Evolutionary conservation across 2,797 vertebrate species (phyloP).

Genomic region (Sebastes elongatus): DNA sequence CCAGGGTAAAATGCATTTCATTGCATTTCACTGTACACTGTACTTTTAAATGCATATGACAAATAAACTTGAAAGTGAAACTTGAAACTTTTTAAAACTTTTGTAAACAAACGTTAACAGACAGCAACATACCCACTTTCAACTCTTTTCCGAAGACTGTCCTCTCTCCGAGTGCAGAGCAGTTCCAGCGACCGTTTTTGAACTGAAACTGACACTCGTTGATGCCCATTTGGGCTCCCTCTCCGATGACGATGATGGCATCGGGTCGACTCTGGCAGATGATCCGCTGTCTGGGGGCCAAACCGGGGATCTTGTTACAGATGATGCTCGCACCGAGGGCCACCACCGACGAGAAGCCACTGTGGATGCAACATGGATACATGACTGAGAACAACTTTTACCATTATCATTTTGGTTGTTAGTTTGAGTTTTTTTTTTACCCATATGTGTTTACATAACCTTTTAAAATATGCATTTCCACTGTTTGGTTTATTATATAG

Average conservation of each 20-base stretch:
- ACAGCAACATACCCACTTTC: slow-evolving; percentile 97
- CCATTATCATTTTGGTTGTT: neutral
- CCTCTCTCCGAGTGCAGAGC: slow-evolving; percentile 95
- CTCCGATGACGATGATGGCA: slow-evolving; percentile 98
- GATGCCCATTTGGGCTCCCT: slow-evolving; percentile 98
- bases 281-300: slow-evolving; percentile 95
- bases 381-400: slow-evolving; percentile 28
- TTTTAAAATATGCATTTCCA: too few relatives aligned
- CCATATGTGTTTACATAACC: neutral
- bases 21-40: too few relatives aligned
- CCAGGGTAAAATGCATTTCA: too few relatives aligned
- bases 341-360: slow-evolving; percentile 97
- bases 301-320: slow-evolving; percentile 98
- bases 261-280: slow-evolving; percentile 99
- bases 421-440: neutral
- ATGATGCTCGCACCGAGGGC: slow-evolving; percentile 98
- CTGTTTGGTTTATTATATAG: too few relatives aligned
- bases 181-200: slow-evolving; percentile 97
- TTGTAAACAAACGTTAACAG: slow-evolving; percentile 72
- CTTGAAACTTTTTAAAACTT: neutral
- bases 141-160: slow-evolving; percentile 99
- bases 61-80: too few relatives aligned
- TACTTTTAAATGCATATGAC: too few relatives aligned
- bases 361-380: slow-evolving; percentile 71
- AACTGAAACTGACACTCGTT: slow-evolving; percentile 99